A percentile compares a stretch with the other conserved stretches of the same genome.
Conservation (phyloP, 2,888 invertebrate species). For the Aplocera efformata region DNA sequence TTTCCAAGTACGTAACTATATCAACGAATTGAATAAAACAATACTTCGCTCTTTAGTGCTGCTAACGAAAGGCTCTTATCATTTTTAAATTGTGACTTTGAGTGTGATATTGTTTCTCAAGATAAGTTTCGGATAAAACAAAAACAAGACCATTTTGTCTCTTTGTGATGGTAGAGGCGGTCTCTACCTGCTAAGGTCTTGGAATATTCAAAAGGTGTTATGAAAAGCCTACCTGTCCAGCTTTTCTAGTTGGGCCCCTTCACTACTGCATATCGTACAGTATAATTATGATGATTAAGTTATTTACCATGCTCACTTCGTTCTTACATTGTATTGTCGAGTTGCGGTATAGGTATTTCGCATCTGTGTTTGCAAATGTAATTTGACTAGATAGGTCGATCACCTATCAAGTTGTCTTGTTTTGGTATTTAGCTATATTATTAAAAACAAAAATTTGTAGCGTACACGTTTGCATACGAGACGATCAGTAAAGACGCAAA, state of each 20-base stretch:
- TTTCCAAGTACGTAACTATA: too few relatives aligned
- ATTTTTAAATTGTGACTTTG: conserved; percentile 15
- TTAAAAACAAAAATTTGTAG: too few relatives aligned
- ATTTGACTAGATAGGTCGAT: background rate
- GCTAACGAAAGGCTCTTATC: conserved; percentile 15
- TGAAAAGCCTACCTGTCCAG: conserved; percentile 17
- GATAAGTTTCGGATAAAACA: conserved; percentile 9
- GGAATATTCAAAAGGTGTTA: conserved; percentile 18
- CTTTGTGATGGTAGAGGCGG: conserved; percentile 9
- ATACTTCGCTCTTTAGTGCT: conserved; percentile 13
- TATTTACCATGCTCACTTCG: conserved; percentile 11
- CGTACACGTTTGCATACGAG: too few relatives aligned
- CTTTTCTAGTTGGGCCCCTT: conserved; percentile 12
- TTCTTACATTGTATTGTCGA: background rate
- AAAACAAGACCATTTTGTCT: conserved; percentile 17
- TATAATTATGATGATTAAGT: conserved; percentile 14
- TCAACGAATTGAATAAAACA: conserved; percentile 2
- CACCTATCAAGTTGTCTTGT: background rate
- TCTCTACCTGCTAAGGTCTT: conserved; percentile 22
- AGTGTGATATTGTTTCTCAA: conserved; percentile 18
- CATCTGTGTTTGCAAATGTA: conserved; percentile 5
- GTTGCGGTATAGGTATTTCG: conserved; percentile 3
- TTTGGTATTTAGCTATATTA: conserved; percentile 1
- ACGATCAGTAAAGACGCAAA: too few relatives aligned
- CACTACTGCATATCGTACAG: conserved; percentile 9